These are phyloP conservation scores for Sula dactylatra DNA, from an alignment of 2,113 vertebrate species.

Conservation along the genomic window DNA sequence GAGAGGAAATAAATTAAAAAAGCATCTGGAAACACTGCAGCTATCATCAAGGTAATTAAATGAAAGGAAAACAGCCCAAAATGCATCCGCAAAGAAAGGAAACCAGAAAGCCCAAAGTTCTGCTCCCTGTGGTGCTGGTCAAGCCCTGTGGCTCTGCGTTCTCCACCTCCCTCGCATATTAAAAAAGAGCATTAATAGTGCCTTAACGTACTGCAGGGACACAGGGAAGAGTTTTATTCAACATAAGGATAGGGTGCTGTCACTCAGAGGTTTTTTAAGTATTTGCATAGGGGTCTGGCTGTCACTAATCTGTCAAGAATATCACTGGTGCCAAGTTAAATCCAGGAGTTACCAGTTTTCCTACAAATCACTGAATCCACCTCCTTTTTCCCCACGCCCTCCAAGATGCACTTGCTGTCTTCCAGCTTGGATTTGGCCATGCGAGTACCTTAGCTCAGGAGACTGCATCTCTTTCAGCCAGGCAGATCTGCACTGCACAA, in stretches of 20 bases:
- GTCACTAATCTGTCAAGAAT: neutral
- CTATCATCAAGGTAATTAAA: neutral
- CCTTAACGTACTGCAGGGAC: neutral
- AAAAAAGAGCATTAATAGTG: neutral
- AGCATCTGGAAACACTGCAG: conserved; percentile 16
- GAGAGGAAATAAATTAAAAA: neutral
- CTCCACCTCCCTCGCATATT: accelerated
- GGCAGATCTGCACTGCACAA: neutral
- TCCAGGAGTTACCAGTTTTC: neutral
- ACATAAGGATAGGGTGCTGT: neutral
- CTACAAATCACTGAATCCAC: neutral
- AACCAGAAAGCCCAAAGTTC: neutral
- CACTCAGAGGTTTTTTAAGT: neutral
- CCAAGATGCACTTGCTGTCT: neutral
- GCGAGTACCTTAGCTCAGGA: neutral
- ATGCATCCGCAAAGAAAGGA: neutral
- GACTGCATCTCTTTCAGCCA: neutral
- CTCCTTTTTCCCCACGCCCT: neutral
- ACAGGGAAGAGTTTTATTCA: neutral
- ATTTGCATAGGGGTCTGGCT: neutral
- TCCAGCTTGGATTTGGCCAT: neutral
- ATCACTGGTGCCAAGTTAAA: neutral
- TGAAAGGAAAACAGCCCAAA: conserved; percentile 3
- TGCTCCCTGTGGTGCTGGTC: neutral
- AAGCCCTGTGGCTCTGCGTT: neutral